Percentiles rank a stretch among this genome's conserved stretches.
These are phyloP conservation scores for Baccha elongata DNA, from an alignment of 2,888 invertebrate genomes.

Conservation along the genomic window DNA sequence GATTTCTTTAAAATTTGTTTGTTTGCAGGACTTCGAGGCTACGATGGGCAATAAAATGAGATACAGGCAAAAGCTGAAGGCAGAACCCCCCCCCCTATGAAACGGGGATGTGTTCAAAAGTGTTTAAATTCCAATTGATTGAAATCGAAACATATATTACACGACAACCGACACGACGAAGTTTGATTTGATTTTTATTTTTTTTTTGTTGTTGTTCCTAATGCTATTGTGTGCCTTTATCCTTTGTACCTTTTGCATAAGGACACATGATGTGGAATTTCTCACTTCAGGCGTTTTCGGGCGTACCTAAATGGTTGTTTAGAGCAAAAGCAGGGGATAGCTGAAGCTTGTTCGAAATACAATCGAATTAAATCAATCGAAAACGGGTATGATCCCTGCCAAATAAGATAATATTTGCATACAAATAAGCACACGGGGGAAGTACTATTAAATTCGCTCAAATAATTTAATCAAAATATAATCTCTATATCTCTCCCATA, in stretches of 20 bases:
- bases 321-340: not conserved
- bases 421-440: constrained; percentile 68
- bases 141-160: constrained; percentile 68
- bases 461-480: constrained; percentile 74
- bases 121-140: constrained; percentile 71
- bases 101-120: constrained; percentile 43
- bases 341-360: not conserved
- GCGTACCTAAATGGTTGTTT: constrained; percentile 41
- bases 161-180: constrained; percentile 31
- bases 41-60: constrained; percentile 57
- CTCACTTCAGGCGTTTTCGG: constrained; percentile 65
- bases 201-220: not conserved
- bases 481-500: constrained; percentile 63
- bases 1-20: constrained; percentile 61
- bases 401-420: constrained; percentile 71
- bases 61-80: not conserved
- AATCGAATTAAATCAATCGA: constrained; percentile 72
- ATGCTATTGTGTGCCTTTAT: not conserved
- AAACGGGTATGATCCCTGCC: constrained; percentile 36
- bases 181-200: constrained; percentile 63
- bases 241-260: constrained; percentile 48
- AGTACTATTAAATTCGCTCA: constrained; percentile 69
- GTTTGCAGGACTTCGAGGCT: constrained; percentile 24
- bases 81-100: not conserved
- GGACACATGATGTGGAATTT: constrained; percentile 59